phyloP scores from a whole-genome alignment of 2,113 vertebrate species.

The Forbesichthys papilliferus region DNA sequence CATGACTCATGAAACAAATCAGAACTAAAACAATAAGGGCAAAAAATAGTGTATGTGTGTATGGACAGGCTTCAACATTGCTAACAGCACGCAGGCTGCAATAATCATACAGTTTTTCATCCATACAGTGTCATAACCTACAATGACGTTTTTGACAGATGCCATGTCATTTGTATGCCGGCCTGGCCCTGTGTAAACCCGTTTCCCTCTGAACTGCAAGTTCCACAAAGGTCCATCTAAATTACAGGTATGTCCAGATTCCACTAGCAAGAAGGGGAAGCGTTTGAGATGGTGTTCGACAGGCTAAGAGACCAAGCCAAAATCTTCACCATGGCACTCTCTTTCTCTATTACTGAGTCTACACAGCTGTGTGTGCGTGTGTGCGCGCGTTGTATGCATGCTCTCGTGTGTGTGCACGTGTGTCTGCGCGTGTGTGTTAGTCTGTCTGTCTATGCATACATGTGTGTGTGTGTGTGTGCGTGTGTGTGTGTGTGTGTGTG shows the following conservation, averaged over 20 bases:
- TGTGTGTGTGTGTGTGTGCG: neutral
- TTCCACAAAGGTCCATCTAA: slow-evolving; percentile 46
- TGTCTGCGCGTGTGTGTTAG: too few species aligned
- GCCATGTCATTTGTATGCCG: neutral
- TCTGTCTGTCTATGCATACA: too few species aligned
- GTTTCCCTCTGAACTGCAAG: slow-evolving; percentile 25
- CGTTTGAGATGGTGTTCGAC: slow-evolving; percentile 13
- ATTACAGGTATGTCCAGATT: neutral
- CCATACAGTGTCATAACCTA: slow-evolving; percentile 29
- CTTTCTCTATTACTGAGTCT: slow-evolving; percentile 36
- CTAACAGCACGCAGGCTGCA: slow-evolving; percentile 41
- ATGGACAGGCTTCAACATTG: slow-evolving; percentile 38
- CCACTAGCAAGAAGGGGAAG: slow-evolving; percentile 15
- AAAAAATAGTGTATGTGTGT: slow-evolving; percentile 24
- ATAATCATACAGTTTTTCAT: slow-evolving; percentile 30
- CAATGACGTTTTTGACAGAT: slow-evolving; percentile 28
- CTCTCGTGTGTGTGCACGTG: too few species aligned
- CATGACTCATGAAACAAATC: slow-evolving; percentile 51
- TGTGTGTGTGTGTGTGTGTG: neutral
- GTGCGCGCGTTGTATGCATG: neutral
- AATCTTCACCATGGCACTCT: slow-evolving; percentile 19
- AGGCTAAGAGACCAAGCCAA: slow-evolving; percentile 18
- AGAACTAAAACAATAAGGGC: slow-evolving; percentile 35
- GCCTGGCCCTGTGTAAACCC: neutral
- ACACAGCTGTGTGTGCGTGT: slow-evolving; percentile 25